Base-by-base conservation (phyloP, 2,888 invertebrate genomes). In the Xanthorhoe spadicearia region DNA sequence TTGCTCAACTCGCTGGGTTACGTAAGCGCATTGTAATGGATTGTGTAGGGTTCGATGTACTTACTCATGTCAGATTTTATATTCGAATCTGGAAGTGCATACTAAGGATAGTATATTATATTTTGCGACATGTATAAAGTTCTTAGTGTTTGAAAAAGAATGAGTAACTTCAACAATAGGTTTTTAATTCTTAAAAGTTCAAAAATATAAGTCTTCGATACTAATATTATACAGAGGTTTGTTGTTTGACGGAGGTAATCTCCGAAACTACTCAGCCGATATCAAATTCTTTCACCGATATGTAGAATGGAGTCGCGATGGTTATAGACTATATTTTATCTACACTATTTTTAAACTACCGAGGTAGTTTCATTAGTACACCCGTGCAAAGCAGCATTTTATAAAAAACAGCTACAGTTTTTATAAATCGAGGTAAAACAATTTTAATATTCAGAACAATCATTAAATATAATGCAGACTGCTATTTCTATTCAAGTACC, bases 11-110 rank as follows among this genome's bases (percentile, higher is more conserved):
- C 75, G 77, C 82, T 75, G 74, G 75, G 77, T 87, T 86, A 84
- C 88, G 87, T 88, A 87, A 88, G 81, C 84, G 80, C 74, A 82
- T 83, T 81, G 80, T 86, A 83, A 84, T 84, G 82, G 81, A 77
- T 79, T 81, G 78, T 81, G 81, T 79, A 73, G 81, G 83, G 88
- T 88, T 88, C 87, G 83, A 82, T 84, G 88, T 81, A 82, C 88
- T 82, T 80, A 76, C 83, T 74, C 76, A 76, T 79, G 71, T 76
- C 72, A 70, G 68, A 70, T 72, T 65, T 69, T 60, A 56, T 66
- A 66, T 54, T 53, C 50, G 28, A 60, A 65, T 53, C 52, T 35
- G 64, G 66, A 58, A 49, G 57, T 61, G 57, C 46, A 15, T 18
- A 57, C 48, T 17, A 15, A 48, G 23, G 6, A n/a, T 46, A 0